Base-by-base conservation (phyloP, 2,888 invertebrate genomes). In the Thalpophila matura region DNA sequence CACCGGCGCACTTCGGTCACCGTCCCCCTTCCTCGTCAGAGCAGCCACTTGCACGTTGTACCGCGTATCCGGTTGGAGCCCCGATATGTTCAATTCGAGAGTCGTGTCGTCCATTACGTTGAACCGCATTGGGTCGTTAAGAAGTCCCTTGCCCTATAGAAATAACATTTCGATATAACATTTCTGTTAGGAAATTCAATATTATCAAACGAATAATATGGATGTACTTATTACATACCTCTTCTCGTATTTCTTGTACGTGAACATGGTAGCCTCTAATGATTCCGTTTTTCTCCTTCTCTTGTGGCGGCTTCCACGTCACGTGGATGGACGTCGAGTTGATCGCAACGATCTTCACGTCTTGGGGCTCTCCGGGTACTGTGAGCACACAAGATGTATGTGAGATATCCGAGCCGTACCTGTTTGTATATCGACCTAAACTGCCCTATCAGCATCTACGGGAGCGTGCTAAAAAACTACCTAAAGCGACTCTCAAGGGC, bases 351-450 rank as follows among this genome's bases (percentile, higher is more conserved):
- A 97, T 98, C 91, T 97, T 97, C 72, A 99, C 98, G 86, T 98
- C 98, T 92, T 98, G 98, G 46, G 99, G 99, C 94, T 99, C 98
- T 76, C 99, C 99, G 82, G 99, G 99, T 96, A 99, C 99, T 99
- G 97, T 94, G 95, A 95, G 78, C 77, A 91, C 80, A 90, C 79
- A 85, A 69, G 63, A 24, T 22, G 18, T 18, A 75, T 78, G 80
- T 92, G 78, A 92, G 83, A 83, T 53, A 82, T 68, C 77, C 72
- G 81, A 81, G 63, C 91, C 86, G 51, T 14, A 91, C 74, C 76
- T 83, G 62, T 47, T 64, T 64, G 77, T 51, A 83, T 63, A 47
- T 64, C 82, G 91, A 93, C 93, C 92, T 93, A 92, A 82, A 93
- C 92, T 91, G 94, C 94, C 95, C 94, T 95, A 95, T 94, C 95